Evolutionary conservation across 2,113 vertebrate genomes (phyloP), one percentile per base, ranked within the genome.

Genomic region (Rhombomys opimus): DNA sequence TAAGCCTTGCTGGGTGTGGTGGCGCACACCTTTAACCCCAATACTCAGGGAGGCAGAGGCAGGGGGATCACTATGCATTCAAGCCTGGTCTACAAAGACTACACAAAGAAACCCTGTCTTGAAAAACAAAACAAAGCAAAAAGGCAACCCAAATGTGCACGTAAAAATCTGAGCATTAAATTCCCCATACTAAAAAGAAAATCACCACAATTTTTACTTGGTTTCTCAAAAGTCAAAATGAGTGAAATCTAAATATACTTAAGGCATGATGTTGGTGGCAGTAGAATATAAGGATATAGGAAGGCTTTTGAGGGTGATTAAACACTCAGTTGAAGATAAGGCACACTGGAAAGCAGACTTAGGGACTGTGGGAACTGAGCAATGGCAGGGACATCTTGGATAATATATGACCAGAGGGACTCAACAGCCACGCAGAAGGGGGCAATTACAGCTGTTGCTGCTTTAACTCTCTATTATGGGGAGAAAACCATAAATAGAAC

Each of bases 201-300:
- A 63, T 23, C 22, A 8, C 0, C 12, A 38, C 23, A n/a, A 63
- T 27, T 27, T 61, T 68, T 30, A 67, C 18, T 89, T 90, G 82
- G 30, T 73, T 87, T 94, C 81, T 76, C n/a, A 63, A 76, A 96
- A 88, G 38, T 41, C 13, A 59, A 95, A 90, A 81, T 80, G 94
- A 91, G 57, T n/a, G 90, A 88, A 95, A 90, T 92, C 30, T 95
- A 95, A 96, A 90, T 80, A 84, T 84, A 73, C 90, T 89, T 95
- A 92, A 92, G 88, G 95, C 94, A 65, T 75, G 82, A 70, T 10
- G 22, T 18, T 46, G 18, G 30, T 27, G 67, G 54, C 75, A 65
- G 70, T 10, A 22, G 57, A 85, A 12, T 77, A 80, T 41, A 68
- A 93, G 90, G 30, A 86, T 70, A 61, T n/a, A 89, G 59, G 87